Evolutionary conservation across 2,113 vertebrate species (phyloP).

Genomic region (Marcusenius ussheri): DNA sequence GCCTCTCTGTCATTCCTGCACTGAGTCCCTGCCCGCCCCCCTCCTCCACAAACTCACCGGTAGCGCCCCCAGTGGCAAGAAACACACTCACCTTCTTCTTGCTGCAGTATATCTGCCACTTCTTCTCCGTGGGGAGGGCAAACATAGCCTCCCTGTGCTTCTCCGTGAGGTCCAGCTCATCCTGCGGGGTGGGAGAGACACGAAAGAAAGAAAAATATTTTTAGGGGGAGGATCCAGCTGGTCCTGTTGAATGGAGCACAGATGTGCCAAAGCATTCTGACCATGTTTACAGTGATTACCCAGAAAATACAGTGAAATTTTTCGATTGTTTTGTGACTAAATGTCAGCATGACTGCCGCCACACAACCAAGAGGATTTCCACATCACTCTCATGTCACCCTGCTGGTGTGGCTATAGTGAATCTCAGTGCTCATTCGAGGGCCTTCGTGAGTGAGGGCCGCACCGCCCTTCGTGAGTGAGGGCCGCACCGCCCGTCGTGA

Average conservation of each 20-base stretch:
- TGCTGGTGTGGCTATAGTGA: background rate
- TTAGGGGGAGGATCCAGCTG: background rate
- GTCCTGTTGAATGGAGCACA: background rate
- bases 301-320: background rate
- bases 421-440: background rate
- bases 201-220: background rate
- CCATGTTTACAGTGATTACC: background rate
- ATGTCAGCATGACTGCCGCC: background rate
- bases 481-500: background rate
- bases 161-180: slow-evolving; percentile 77
- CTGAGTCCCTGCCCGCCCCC: background rate
- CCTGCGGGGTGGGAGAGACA: slow-evolving; percentile 44
- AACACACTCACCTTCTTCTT: slow-evolving; percentile 69
- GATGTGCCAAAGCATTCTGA: background rate
- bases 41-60: background rate
- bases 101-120: slow-evolving; percentile 82
- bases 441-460: background rate
- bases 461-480: background rate
- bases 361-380: background rate
- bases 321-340: background rate
- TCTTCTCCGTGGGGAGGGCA: slow-evolving; percentile 72
- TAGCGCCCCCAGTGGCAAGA: background rate
- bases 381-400: background rate
- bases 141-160: slow-evolving; percentile 82
- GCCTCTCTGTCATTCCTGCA: background rate